Evolutionary conservation across 53 echinoderm and acorn worm species (phyloP).

Genomic region (Actinopyga echinites): DNA sequence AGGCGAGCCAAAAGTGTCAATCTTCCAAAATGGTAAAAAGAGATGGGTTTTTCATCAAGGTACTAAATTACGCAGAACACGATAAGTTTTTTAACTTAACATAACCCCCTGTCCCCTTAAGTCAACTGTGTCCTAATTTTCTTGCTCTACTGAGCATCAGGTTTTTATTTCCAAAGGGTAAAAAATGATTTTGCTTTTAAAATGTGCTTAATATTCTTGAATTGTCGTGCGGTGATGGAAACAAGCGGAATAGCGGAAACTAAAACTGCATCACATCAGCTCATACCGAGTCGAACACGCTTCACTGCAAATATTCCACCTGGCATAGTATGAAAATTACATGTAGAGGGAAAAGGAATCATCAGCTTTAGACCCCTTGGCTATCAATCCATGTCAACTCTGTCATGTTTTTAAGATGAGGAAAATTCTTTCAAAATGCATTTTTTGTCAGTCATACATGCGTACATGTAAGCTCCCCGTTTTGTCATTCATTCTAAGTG

Average conservation of each 20-base stretch:
- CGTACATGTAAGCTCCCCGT: no score
- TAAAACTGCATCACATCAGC: neutral
- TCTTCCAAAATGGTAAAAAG: neutral
- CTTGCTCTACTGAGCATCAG: neutral
- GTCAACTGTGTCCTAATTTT: slow-evolving; percentile 33
- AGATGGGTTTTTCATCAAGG: neutral
- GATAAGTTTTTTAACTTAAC: neutral
- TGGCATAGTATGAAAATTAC: slow-evolving; percentile 6
- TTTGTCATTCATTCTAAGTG: no score
- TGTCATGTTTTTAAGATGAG: slow-evolving; percentile 15
- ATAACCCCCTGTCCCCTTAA: slow-evolving; percentile 34
- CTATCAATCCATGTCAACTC: slow-evolving; percentile 3
- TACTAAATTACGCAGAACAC: slow-evolving; percentile 27
- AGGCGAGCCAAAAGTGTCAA: slow-evolving; percentile 33
- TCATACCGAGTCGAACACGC: neutral
- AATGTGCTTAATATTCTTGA: slow-evolving; percentile 33
- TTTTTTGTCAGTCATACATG: neutral
- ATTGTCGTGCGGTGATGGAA: slow-evolving; percentile 11
- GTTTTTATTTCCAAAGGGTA: slow-evolving; percentile 20
- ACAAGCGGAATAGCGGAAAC: neutral
- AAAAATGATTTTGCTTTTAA: slow-evolving; percentile 38
- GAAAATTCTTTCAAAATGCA: slow-evolving; percentile 29
- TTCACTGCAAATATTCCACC: slow-evolving; percentile 25
- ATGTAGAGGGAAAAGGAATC: neutral
- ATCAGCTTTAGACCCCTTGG: neutral